Evolutionary conservation across 2,888 invertebrate species (phyloP), one percentile per base, ranked within the genome.

Genomic region (Synergus itoensis): DNA sequence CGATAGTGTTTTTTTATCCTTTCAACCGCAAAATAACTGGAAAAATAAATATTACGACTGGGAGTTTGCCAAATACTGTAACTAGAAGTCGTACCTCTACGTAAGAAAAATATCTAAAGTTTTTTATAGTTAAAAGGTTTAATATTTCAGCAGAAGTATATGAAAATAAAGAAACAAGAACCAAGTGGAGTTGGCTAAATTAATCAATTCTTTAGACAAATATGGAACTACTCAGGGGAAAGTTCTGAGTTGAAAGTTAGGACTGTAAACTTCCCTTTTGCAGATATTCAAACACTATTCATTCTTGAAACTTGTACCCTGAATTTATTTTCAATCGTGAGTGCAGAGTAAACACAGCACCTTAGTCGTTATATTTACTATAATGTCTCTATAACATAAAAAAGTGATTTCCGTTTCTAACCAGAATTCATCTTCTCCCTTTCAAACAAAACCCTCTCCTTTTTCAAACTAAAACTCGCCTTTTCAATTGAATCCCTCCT

Each of bases 211-310:
- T 53, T 53, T n/a, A n/a, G n/a, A n/a, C 53, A 53, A 53, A 53
- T n/a, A 53, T 9, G n/a, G 5, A 53, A n/a, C 53, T 53, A 9
- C 53, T 53, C 9, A 53, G n/a, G 7, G 9, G 53, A 7, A 53
- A n/a, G 9, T 9, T 53, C 53, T 53, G 75, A 77, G 79, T 81
- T 86, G 86, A 87, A 88, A 88, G 89, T 89, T 89, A 88, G 89
- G 89, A 88, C 88, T 88, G 89, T 89, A 89, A 89, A 89, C 87
- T 84, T 81, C 82, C 84, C 85, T 84, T 85, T 84, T 88, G 87
- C 87, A 88, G 88, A 28, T 28, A 89, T 87, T 88, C 86, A 87
- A 86, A 87, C 86, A 85, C 87, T 88, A 88, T 87, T 88, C 87
- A 88, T 86, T 87, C 86, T 82, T 80, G 83, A 84, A 85, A 28